Conservation (phyloP, 2,888 invertebrate genomes). For the Elegia similella region DNA sequence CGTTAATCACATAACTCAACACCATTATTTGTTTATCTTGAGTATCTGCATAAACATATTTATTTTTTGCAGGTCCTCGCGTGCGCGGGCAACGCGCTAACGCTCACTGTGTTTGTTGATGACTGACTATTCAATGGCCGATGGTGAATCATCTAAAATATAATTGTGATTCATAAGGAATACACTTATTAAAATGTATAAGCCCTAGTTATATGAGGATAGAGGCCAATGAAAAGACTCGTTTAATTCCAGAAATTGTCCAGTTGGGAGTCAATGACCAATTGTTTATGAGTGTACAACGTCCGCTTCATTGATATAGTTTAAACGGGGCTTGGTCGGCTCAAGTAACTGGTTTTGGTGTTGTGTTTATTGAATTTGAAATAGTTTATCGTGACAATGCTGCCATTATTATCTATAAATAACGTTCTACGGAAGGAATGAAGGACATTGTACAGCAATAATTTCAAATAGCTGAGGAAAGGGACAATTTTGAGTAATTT, state of each 20-base stretch:
- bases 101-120: constrained; percentile 64
- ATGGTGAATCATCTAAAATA: constrained; percentile 70
- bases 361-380: constrained; percentile 6
- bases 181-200: constrained; percentile 50
- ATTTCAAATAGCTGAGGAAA: no score
- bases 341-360: constrained; percentile 1
- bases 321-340: constrained; percentile 4
- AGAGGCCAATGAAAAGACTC: constrained; percentile 47
- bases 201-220: constrained; percentile 37
- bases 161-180: constrained; percentile 68
- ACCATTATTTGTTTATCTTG: constrained; percentile 57
- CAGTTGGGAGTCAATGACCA: constrained; percentile 50
- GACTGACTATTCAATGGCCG: constrained; percentile 65
- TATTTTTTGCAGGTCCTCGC: constrained; percentile 60
- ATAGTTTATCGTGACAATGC: constrained; percentile 2
- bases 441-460: background rate
- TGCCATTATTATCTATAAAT: background rate
- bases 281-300: constrained; percentile 41
- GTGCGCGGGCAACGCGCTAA: constrained; percentile 46
- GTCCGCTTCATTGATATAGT: constrained; percentile 38
- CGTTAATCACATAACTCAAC: constrained; percentile 69
- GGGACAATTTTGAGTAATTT: no score
- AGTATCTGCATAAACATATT: constrained; percentile 55
- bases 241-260: constrained; percentile 54
- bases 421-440: background rate